Base-by-base conservation (phyloP, 2,113 vertebrate genomes). In the Trichomycterus rosablanca region DNA sequence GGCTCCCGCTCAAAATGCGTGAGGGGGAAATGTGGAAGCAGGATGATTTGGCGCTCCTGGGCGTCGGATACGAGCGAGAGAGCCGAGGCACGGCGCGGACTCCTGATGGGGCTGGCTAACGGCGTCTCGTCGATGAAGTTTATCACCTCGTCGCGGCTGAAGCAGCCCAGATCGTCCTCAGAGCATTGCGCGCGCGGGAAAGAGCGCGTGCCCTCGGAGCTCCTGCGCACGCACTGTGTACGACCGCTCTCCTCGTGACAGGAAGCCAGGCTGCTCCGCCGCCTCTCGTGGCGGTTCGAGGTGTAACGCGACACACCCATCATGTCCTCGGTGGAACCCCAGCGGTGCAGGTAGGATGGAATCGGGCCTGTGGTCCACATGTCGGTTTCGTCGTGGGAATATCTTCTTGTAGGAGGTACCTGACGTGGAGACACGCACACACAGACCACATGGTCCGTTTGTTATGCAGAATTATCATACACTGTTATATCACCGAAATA, bases 391-490 rank as follows among this genome's bases (percentile, higher is more conserved):
- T 96, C 93, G 74, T 94, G 92, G 72, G 93, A 96, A 84, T 87
- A 90, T 80, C 93, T 91, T 82, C 93, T 86, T 78, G 89, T 89
- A 80, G 91, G 87, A 50, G 93, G 93, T 80, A 96, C 93, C 93
- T 96, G 84, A 3, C 26, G 66, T 55, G 68, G 80, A 51, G 10
- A 83, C 78, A 77, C 68, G 77, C 50, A 71, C 14, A 70, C 54
- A 60, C 42, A n/a, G 18, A 35, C 9, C 43, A 7, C 4, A n/a
- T 12, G 44, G 39, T 10, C 20, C 7, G 10, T 28, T 49, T 32
- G 18, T 51, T 23, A 40, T 4, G 12, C 32, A 57, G 7, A 15
- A 53, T 16, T 22, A 9, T 15, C 22, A 39, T 20, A 43, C 15
- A 3, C 19, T 30, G 11, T 54, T 5, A 20, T 51, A 37, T 8